phyloP scores from a whole-genome alignment of 2,888 invertebrate species.

The Coremacera marginata region DNA sequence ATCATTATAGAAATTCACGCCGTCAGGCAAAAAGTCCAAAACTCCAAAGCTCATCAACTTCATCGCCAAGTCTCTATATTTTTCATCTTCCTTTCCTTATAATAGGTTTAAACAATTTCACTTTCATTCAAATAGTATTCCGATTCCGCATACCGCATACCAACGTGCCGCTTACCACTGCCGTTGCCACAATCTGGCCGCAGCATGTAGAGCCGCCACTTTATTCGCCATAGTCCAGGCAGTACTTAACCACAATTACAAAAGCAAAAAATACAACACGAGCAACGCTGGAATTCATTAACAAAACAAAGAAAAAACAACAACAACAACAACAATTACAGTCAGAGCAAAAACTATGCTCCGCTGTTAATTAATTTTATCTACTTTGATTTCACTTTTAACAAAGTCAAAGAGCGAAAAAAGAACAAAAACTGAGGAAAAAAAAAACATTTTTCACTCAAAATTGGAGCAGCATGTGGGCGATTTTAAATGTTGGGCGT shows the following conservation, averaged over 20 bases:
- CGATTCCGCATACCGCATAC: background rate
- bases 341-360: background rate
- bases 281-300: background rate
- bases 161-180: background rate
- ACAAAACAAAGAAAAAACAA: background rate
- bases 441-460: background rate
- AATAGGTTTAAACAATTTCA: background rate
- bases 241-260: background rate
- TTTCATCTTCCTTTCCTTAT: background rate
- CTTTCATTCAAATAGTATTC: conserved; percentile 4
- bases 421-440: no score
- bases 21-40: background rate
- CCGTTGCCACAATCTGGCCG: background rate
- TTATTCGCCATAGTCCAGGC: background rate
- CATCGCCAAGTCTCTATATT: background rate
- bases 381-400: conserved; percentile 35
- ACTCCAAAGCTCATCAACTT: background rate
- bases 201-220: background rate
- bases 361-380: conserved; percentile 36
- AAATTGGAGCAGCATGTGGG: background rate
- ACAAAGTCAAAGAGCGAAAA: background rate
- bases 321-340: background rate
- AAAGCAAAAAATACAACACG: background rate
- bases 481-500: no score
- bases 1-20: background rate